phyloP scores from a whole-genome alignment of 1,140 invertebrate species.

The Drosophila pallidifrons region DNA sequence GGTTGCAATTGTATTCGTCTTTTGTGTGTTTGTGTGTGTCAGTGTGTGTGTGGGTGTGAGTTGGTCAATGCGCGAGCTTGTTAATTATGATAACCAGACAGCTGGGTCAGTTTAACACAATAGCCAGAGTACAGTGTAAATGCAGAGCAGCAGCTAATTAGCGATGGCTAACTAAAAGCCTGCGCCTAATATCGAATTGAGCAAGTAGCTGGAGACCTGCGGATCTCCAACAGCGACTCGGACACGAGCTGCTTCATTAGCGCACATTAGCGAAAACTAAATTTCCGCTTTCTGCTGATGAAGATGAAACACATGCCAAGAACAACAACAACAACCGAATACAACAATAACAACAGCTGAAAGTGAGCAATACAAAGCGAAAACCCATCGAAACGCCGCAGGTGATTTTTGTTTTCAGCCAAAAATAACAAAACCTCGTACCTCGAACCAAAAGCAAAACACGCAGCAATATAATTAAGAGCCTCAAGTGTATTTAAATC shows the following conservation, averaged over 20 bases:
- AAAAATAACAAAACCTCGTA: constrained; percentile 6
- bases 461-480: constrained; percentile 76
- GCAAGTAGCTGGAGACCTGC: constrained; percentile 30
- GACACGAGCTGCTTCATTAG: constrained; percentile 74
- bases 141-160: constrained; percentile 70
- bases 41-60: constrained; percentile 19
- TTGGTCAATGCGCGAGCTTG: constrained; percentile 58
- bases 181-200: constrained; percentile 64
- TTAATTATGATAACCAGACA: constrained; percentile 77
- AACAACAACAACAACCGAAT: constrained; percentile 23
- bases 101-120: constrained; percentile 53
- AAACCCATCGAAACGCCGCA: constrained; percentile 60
- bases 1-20: neutral
- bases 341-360: constrained; percentile 42
- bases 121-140: constrained; percentile 49
- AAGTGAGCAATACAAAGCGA: constrained; percentile 35
- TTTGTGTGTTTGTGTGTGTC: neutral
- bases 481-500: constrained; percentile 76
- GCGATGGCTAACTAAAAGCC: constrained; percentile 65
- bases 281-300: constrained; percentile 69
- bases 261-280: constrained; percentile 76
- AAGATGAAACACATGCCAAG: constrained; percentile 79
- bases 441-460: constrained; percentile 44
- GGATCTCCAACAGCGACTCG: constrained; percentile 63
- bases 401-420: constrained; percentile 66